Evolutionary conservation across 2,797 vertebrate genomes (phyloP).

Genomic region (Morelia viridis): DNA sequence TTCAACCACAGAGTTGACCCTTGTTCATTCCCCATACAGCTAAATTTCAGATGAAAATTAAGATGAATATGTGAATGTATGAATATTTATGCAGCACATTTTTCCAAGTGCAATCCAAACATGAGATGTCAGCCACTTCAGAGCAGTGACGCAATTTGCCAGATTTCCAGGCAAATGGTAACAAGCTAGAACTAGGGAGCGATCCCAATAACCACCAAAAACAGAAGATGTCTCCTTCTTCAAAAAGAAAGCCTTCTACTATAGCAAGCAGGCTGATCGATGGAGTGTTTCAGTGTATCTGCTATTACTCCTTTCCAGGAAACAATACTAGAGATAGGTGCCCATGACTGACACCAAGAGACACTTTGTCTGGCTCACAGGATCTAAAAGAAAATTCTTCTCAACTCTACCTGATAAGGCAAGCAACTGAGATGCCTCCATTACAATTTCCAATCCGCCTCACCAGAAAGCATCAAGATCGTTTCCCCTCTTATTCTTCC

Average conservation of each 20-base stretch:
- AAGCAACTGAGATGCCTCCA: neutral
- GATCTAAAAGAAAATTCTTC: neutral
- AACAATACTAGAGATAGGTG: neutral
- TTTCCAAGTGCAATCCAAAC: neutral
- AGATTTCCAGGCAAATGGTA: neutral
- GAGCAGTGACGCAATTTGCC: neutral
- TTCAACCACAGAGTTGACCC: neutral
- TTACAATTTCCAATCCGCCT: neutral
- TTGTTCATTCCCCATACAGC: neutral
- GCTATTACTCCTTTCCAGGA: neutral
- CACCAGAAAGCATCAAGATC: neutral
- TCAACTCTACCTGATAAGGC: neutral
- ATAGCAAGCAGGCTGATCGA: neutral
- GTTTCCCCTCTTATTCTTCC: neutral
- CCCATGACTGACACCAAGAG: neutral
- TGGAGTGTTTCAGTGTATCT: neutral
- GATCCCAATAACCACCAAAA: neutral
- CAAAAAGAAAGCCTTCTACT: neutral
- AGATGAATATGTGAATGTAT: neutral
- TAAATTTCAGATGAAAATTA: neutral
- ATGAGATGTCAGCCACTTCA: neutral
- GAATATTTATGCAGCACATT: neutral
- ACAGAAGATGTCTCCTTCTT: neutral
- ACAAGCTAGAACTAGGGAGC: neutral
- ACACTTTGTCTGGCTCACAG: neutral